Evolutionary conservation across 2,113 vertebrate genomes (phyloP).

Genomic region (Cathartes aura): DNA sequence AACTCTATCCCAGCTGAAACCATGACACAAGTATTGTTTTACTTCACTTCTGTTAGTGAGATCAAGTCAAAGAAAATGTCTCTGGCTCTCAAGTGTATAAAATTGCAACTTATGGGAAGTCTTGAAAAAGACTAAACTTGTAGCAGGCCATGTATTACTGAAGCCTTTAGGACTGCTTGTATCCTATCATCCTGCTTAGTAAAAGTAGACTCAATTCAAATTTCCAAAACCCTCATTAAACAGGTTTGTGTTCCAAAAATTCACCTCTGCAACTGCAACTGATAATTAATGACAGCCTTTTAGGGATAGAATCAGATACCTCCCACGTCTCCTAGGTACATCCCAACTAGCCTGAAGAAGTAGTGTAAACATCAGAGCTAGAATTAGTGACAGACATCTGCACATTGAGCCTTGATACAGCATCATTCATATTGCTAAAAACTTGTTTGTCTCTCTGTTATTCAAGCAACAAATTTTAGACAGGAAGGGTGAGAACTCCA

Average conservation of each 20-base stretch:
- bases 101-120: not conserved
- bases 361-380: not conserved
- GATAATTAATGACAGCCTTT: not conserved
- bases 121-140: not conserved
- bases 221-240: not conserved
- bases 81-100: not conserved
- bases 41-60: not conserved
- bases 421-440: not conserved
- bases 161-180: not conserved
- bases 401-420: not conserved
- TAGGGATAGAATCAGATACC: not conserved
- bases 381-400: not conserved
- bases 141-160: not conserved
- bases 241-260: not conserved
- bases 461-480: not conserved
- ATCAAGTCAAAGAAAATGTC: not conserved
- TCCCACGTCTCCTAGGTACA: not conserved
- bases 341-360: not conserved
- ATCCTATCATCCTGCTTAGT: not conserved
- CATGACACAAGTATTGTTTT: not conserved
- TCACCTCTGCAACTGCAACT: not conserved
- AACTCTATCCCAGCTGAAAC: too few species aligned
- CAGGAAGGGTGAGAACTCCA: not conserved
- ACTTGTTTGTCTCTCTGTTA: not conserved
- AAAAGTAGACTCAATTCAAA: not conserved